These are phyloP conservation scores for Melitaea cinxia DNA, from an alignment of 1,140 invertebrate species.

Conservation along the genomic window DNA sequence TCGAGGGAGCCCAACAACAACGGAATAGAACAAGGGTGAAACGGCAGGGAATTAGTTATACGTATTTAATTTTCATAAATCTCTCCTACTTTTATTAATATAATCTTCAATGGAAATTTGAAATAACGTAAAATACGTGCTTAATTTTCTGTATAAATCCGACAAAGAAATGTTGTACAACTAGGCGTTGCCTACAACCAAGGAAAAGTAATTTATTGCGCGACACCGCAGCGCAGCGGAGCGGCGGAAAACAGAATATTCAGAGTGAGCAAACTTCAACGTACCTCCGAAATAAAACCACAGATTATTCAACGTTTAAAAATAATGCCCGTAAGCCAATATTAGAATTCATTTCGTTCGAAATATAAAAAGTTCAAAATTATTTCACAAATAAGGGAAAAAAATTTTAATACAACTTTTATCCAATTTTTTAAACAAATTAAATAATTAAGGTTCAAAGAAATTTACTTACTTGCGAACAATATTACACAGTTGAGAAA, in stretches of 20 bases:
- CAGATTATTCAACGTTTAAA: constrained; percentile 24
- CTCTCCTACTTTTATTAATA: too few species aligned
- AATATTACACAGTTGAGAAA: too few species aligned
- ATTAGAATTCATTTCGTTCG: not conserved
- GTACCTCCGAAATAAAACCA: constrained; percentile 22
- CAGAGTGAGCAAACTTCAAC: constrained; percentile 21
- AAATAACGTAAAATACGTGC: not conserved
- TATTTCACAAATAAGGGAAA: too few species aligned
- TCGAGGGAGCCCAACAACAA: too few species aligned
- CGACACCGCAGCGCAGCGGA: constrained; percentile 22
- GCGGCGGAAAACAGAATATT: constrained; percentile 23
- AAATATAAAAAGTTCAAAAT: not conserved
- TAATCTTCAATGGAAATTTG: not conserved
- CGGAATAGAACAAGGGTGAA: too few species aligned
- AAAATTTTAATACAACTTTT: too few species aligned
- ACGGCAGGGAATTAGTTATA: too few species aligned
- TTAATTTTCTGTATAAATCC: constrained; percentile 13
- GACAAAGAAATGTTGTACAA: constrained; percentile 12
- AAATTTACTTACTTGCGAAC: too few species aligned
- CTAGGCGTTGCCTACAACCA: constrained; percentile 13
- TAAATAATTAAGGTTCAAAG: too few species aligned
- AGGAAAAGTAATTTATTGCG: constrained; percentile 27
- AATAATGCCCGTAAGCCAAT: not conserved
- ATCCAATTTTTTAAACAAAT: too few species aligned
- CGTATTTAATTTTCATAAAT: too few species aligned